Evolutionary conservation across 2,888 invertebrate species (phyloP).

Genomic region (Agriopis aurantiaria): DNA sequence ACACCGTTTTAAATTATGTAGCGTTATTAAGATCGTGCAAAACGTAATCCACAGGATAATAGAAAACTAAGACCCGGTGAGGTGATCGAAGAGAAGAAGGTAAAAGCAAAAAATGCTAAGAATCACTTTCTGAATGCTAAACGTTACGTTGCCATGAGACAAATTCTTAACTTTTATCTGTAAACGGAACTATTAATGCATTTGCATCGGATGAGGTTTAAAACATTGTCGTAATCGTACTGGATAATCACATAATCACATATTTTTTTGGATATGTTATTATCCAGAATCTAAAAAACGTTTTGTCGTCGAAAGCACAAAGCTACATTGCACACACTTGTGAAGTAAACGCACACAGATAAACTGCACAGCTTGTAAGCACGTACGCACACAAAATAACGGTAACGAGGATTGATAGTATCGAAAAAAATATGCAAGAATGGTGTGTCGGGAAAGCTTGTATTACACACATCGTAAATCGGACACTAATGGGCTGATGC

Average conservation of each 20-base stretch:
- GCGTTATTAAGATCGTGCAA: slow-evolving; percentile 82
- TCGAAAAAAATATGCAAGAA: slow-evolving; percentile 59
- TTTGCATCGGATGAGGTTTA: slow-evolving; percentile 79
- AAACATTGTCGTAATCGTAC: slow-evolving; percentile 58
- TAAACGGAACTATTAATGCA: slow-evolving; percentile 76
- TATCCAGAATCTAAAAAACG: slow-evolving; percentile 69
- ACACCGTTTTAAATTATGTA: slow-evolving; percentile 65
- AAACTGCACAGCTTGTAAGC: slow-evolving; percentile 84
- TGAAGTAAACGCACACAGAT: slow-evolving; percentile 78
- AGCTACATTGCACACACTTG: slow-evolving; percentile 82
- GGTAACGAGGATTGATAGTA: slow-evolving; percentile 60
- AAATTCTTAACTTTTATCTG: slow-evolving; percentile 76
- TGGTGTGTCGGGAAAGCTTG: slow-evolving; percentile 67
- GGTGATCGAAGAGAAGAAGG: slow-evolving; percentile 97
- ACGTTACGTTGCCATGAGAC: slow-evolving; percentile 81
- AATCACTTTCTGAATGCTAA: slow-evolving; percentile 80
- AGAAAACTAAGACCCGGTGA: slow-evolving; percentile 98
- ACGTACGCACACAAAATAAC: slow-evolving; percentile 81
- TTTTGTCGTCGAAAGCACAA: slow-evolving; percentile 78
- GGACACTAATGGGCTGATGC: slow-evolving; percentile 62
- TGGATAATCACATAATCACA: slow-evolving; percentile 73
- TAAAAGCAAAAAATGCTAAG: slow-evolving; percentile 86
- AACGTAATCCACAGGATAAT: slow-evolving; percentile 90
- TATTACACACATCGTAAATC: slow-evolving; percentile 64
- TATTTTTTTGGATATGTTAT: slow-evolving; percentile 60